These are phyloP conservation scores for Apaloderma vittatum DNA, from an alignment of 2,113 vertebrate species.

Conservation along the genomic window DNA sequence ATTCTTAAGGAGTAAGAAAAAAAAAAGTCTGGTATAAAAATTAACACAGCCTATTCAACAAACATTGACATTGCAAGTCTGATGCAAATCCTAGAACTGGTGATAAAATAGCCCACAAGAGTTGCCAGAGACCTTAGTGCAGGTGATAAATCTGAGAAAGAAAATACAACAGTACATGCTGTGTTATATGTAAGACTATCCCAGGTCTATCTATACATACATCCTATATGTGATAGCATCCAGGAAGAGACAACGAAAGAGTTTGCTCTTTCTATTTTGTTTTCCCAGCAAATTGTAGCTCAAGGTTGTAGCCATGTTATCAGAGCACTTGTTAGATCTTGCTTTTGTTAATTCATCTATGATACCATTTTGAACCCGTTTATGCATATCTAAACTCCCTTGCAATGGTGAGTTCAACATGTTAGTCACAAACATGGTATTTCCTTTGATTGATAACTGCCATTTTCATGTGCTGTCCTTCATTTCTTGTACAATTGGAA, in stretches of 20 bases:
- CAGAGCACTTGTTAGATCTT: not conserved
- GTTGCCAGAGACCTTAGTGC: not conserved
- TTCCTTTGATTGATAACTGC: not conserved
- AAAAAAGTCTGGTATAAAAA: not conserved
- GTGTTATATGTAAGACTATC: not conserved
- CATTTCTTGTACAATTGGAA: not conserved
- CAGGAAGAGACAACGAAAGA: not conserved
- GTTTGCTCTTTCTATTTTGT: not conserved
- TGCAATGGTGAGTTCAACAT: not conserved
- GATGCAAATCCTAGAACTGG: not conserved
- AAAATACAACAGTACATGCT: not conserved
- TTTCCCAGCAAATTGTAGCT: not conserved
- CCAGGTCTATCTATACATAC: not conserved
- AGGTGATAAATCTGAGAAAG: not conserved
- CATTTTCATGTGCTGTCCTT: not conserved
- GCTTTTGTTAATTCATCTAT: not conserved
- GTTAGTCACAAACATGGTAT: not conserved
- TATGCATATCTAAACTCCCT: not conserved
- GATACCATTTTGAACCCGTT: not conserved
- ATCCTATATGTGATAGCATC: not conserved
- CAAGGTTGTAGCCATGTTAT: not conserved
- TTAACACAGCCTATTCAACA: not conserved
- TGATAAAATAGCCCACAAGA: not conserved
- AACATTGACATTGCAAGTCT: not conserved
- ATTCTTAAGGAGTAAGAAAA: not conserved